phyloP scores from a whole-genome alignment of 2,888 invertebrate genomes.

The Pilophorus perplexus region DNA sequence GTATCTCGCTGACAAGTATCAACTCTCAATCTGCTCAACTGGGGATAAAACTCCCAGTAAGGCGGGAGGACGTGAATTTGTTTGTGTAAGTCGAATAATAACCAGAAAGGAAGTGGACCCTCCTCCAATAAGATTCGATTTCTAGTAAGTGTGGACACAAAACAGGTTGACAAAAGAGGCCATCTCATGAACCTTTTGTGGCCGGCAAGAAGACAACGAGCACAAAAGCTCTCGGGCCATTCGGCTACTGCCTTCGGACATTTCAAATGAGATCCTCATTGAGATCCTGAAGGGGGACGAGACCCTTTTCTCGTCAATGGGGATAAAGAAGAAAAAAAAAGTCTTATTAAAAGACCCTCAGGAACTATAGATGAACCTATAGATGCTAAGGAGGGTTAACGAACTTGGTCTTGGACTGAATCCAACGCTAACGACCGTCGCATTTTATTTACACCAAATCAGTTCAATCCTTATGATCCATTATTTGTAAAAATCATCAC shows the following conservation, averaged over 20 bases:
- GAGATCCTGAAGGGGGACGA: neutral
- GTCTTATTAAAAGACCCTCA: slow-evolving; percentile 17
- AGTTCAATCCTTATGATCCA: no score
- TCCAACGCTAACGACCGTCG: no score
- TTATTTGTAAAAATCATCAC: no score
- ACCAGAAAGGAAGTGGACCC: slow-evolving; percentile 1
- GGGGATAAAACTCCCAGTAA: neutral
- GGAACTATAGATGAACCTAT: neutral
- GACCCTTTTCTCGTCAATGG: neutral
- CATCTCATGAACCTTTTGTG: slow-evolving; percentile 13
- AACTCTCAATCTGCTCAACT: no score
- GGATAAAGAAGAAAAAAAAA: neutral
- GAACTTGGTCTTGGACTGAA: no score
- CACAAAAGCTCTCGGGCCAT: slow-evolving; percentile 20
- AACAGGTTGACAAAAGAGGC: slow-evolving; percentile 16
- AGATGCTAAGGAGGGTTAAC: no score
- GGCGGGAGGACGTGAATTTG: neutral
- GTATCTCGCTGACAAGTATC: no score
- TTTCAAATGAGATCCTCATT: slow-evolving; percentile 37
- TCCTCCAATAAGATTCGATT: slow-evolving; percentile 29
- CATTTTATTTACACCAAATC: no score
- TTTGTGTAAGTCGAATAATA: neutral
- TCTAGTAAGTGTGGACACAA: slow-evolving; percentile 32
- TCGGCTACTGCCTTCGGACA: slow-evolving; percentile 35
- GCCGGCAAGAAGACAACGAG: slow-evolving; percentile 14